Evolutionary conservation across 2,888 invertebrate species (phyloP), one percentile per base, ranked within the genome.

Genomic region (Sinopyrophorus schimmeli): DNA sequence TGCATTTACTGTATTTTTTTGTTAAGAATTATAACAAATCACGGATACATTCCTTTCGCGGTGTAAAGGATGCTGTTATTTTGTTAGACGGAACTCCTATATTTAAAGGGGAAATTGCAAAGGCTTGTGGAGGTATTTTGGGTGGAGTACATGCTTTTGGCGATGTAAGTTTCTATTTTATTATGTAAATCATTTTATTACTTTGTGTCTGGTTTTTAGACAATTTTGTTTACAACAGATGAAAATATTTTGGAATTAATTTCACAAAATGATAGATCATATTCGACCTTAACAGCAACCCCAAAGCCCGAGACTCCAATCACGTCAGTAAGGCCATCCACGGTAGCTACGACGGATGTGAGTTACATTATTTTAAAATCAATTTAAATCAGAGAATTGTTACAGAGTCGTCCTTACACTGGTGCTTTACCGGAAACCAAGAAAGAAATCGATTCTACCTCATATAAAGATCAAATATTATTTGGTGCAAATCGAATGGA

Each of bases 21-120:
- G n/a, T n/a, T n/a, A n/a, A 91, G 91, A 92, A 92, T 70, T 92
- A 92, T 71, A 91, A 91, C 71, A 91, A 91, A 71, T 91, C 91
- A 1, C 77, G 92, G 50, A 90, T 91, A 59, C 86, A 92, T 72
- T 88, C 90, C 0, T 82, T 83, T 46, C 80, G 90, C 48, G 92
- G 92, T 31, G 87, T 84, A 3, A 82, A 81, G 60, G 77, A 87
- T 61, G 74, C 90, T 6, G 79, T 83, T 51, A 83, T 92, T 16
- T 78, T 76, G 51, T 69, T 91, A 44, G 88, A 91, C 67, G 81
- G 81, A 9, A 70, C 71, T 32, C 69, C 80, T 17, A 84, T 92
- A 65, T 92, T 92, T 72, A 80, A 81, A 60, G 92, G 92, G 1
- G 91, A 92, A 74, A 87, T 92, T 42, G 86, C 87, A 0, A 77